Evolutionary conservation across 2,797 vertebrate species (phyloP), one percentile per base, ranked within the genome.

Genomic region (Poliocrania exsul): DNA sequence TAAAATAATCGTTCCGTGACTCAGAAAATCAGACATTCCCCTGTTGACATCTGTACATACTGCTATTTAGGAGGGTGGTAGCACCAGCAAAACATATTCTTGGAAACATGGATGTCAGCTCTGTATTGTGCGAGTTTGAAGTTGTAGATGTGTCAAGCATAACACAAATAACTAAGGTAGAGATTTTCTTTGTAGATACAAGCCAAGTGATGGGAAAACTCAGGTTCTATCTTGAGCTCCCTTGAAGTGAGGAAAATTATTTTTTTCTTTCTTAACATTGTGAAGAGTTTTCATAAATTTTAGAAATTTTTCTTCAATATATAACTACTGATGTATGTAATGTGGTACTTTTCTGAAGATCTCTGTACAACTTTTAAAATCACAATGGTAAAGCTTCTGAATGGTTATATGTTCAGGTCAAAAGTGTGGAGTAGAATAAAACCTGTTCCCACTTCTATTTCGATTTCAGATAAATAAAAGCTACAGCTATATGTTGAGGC

Each of bases 401-500:
- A 23, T 85, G 12, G 16, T 17, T 37, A 6, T 23, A 20, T 42
- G 40, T 49, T 25, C 28, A 72, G 16, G 9, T 58, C 23, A 56
- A 44, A 87, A 67, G 2, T 26, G 26, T 85, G 14, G 26, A 70
- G 31, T 25, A 56, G 19, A 74, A 44, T 57, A 66, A 77, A 81
- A 80, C 5, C 2, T 40, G 6, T 37, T 85, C 77, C 54, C 20
- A 23, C 9, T 86, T 60, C 25, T 1, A 2, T 89, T 94, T 91
- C 11, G 19, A 4, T 65, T 86, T 89, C 40, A 70, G 28, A 53
- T 51, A 21, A 66, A 35, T 6, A 12, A 64, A 71, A 58, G 0
- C 8, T 65, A 5, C 9, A 54, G 6, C 19, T 49, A 0, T 70
- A 38, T 67, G 40, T 75, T 0, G 0, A 9, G 19, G 15, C 31